These are phyloP conservation scores for Lottia scabra DNA, from an alignment of 2,888 invertebrate genomes.

Conservation along the genomic window DNA sequence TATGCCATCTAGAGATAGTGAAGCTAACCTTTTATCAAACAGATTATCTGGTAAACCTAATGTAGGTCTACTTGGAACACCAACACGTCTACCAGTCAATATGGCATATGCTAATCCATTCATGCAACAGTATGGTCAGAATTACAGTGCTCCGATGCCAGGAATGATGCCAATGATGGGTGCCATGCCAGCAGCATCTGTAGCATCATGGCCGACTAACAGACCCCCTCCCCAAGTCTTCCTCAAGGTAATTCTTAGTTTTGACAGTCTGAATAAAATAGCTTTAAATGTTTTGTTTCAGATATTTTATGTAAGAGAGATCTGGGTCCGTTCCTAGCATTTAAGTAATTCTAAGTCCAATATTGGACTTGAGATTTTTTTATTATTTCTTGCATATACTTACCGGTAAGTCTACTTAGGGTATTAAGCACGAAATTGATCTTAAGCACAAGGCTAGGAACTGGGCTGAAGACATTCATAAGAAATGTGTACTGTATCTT, in stretches of 20 bases:
- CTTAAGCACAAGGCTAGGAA: no score
- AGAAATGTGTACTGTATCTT: no score
- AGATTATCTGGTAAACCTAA: constrained; percentile 6
- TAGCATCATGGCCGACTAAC: neutral
- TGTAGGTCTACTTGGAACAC: neutral
- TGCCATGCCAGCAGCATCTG: constrained; percentile 18
- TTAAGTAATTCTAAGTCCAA: no score
- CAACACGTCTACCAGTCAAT: constrained; percentile 2
- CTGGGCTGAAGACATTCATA: no score
- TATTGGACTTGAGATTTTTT: no score
- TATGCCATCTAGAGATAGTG: constrained; percentile 6
- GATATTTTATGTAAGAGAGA: no score
- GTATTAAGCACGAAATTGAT: no score
- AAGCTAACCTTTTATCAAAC: constrained; percentile 5
- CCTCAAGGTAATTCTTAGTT: constrained; percentile 7
- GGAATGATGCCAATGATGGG: constrained; percentile 26
- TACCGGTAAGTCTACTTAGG: no score
- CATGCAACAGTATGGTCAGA: neutral
- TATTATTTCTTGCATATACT: no score
- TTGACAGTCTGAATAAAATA: no score
- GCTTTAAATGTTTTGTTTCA: no score
- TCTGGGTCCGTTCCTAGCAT: no score
- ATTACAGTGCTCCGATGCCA: constrained; percentile 12
- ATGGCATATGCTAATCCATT: neutral
- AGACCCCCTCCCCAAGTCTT: constrained; percentile 15